A percentile compares a stretch with the other conserved stretches of the same genome.
phyloP scores from a whole-genome alignment of 2,888 invertebrate genomes.

The Bembecia ichneumoniformis region DNA sequence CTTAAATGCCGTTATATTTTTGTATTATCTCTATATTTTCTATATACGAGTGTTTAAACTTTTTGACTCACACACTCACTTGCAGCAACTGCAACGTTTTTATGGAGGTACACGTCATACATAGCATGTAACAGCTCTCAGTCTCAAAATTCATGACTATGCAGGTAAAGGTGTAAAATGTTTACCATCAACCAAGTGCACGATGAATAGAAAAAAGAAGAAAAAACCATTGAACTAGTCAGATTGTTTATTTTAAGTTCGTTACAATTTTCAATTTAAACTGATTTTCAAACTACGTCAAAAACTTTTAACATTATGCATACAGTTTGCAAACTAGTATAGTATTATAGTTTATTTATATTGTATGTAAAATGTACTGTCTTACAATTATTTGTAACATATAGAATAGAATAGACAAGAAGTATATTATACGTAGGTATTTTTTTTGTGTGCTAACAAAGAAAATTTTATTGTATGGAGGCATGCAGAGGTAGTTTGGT shows the following conservation, averaged over 20 bases:
- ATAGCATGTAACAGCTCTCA: too few species aligned
- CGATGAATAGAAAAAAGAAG: background rate
- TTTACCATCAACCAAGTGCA: background rate
- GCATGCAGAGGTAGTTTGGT: conserved; percentile 68
- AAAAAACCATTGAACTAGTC: conserved; percentile 33
- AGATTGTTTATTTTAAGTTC: conserved; percentile 58
- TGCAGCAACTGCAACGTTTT: too few species aligned
- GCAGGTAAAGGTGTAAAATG: too few species aligned
- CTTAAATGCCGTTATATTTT: too few species aligned
- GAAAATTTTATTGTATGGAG: conserved; percentile 38
- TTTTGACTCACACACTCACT: too few species aligned
- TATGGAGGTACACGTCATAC: too few species aligned
- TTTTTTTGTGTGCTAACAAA: conserved; percentile 5
- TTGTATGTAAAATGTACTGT: conserved; percentile 24
- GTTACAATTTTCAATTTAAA: conserved; percentile 42
- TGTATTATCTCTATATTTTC: too few species aligned
- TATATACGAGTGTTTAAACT: too few species aligned
- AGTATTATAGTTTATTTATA: conserved; percentile 19
- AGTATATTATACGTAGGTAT: conserved; percentile 30
- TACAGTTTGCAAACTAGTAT: conserved; percentile 25
- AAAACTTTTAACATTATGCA: conserved; percentile 40
- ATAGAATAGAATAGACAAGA: conserved; percentile 44
- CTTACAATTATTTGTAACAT: conserved; percentile 48
- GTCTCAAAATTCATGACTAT: too few species aligned
- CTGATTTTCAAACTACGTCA: conserved; percentile 44